Evolutionary conservation across 2,113 vertebrate species (phyloP).

Genomic region (Talpa occidentalis): DNA sequence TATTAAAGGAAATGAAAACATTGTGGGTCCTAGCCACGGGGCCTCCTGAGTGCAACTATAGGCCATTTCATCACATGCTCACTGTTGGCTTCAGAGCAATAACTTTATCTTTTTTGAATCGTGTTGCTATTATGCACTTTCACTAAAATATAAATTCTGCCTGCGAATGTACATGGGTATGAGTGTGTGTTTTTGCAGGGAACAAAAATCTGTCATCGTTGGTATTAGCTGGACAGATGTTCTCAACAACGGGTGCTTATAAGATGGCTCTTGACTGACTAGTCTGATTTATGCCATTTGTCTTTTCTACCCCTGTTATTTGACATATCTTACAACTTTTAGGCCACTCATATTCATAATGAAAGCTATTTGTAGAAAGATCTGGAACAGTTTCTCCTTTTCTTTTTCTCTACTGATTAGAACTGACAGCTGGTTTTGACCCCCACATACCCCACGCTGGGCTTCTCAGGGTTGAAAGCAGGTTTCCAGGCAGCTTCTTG

Average conservation of each 20-base stretch:
- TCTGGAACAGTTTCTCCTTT: slow-evolving; percentile 1
- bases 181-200: neutral
- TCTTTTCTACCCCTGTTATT: neutral
- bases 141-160: neutral
- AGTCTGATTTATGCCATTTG: neutral
- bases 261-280: neutral
- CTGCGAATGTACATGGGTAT: neutral
- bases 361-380: neutral
- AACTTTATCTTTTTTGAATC: neutral
- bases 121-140: neutral
- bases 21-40: neutral
- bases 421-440: slow-evolving; percentile 24
- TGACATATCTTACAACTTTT: slow-evolving; percentile 13
- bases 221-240: neutral
- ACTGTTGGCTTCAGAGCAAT: neutral
- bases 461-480: neutral
- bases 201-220: neutral
- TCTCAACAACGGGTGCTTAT: neutral
- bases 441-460: neutral
- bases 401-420: neutral
- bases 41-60: neutral
- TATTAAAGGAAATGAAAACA: slow-evolving; percentile 10
- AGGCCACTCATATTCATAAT: neutral
- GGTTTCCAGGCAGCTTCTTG: neutral
- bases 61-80: neutral